Evolutionary conservation across 1,140 invertebrate genomes (phyloP), one percentile per base, ranked within the genome.

Genomic region (Atopsyche davidsoni): DNA sequence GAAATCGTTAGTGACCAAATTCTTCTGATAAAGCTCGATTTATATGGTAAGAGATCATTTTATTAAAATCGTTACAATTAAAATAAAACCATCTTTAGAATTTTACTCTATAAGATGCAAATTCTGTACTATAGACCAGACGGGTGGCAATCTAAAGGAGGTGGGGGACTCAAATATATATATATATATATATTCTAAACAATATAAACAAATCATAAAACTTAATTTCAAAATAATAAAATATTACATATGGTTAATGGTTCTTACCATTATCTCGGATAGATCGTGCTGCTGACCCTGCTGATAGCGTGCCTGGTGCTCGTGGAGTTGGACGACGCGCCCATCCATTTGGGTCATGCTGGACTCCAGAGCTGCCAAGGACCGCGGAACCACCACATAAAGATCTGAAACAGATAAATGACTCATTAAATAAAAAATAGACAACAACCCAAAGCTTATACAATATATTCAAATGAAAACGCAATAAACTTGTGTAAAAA

Each of bases 321-420:
- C 21, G 41, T 55, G 45, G 7, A 46, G 14, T 16, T 46, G 23
- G 13, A 35, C 34, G 35, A 53, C 46, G 6, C 38, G 24, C 10
- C 44, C 42, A 46, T 53, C 41, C 17, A 57, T 57, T 14, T 50
- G 34, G 7, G 25, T 53, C n/a, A 57, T 57, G 25, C 35, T 57
- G 6, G 50, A 41, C 18, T 57, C 55, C 24, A 57, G 40, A 36
- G 46, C 51, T 4, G 55, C 51, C 31, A 57, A 21, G 2, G 55
- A 53, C 7, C 43, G 32, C 4, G 55, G 55, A 18, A 57, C 50
- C 10, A 57, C 35, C 24, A 24, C 46, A 18, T 13, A 43, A 14
- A 57, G 39, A 46, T 57, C 55, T 57, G 43, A 24, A 50, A 44
- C 19, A 51, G 9, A 3, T n/a, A n/a, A n/a, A n/a, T n/a, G n/a